A percentile compares a stretch with the other conserved stretches of the same genome.
phyloP scores from a whole-genome alignment of 2,888 invertebrate species.

The Disparrhopalites patrizii region DNA sequence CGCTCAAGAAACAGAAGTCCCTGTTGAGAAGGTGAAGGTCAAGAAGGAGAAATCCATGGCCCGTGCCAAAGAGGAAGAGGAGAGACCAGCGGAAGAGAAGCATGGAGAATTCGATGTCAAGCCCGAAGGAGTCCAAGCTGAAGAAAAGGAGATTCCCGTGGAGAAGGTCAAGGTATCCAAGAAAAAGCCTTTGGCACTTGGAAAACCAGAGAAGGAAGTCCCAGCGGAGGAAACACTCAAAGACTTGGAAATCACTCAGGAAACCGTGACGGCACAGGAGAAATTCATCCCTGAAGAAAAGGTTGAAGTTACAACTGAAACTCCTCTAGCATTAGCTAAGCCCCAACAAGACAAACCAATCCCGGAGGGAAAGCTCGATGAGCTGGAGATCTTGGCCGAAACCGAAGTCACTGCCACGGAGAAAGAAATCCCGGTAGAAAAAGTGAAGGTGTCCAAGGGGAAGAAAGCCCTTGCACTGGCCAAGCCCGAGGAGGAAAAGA shows the following conservation, averaged over 20 bases:
- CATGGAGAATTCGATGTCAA: background rate
- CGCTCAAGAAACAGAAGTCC: constrained; percentile 10
- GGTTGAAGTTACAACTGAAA: constrained; percentile 21
- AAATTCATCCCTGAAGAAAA: constrained; percentile 15
- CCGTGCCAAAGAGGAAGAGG: constrained; percentile 44
- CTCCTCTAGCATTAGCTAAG: background rate
- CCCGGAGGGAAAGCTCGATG: background rate
- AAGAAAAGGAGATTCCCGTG: constrained; percentile 20
- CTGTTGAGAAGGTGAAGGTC: constrained; percentile 15
- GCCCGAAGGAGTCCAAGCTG: background rate
- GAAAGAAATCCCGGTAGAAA: constrained; percentile 24
- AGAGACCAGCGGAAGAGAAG: constrained; percentile 48
- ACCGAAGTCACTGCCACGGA: constrained; percentile 18
- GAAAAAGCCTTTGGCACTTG: constrained; percentile 10
- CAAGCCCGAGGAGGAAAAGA: background rate
- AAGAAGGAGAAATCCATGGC: constrained; percentile 25
- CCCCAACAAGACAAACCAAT: constrained; percentile 5
- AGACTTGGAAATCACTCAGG: constrained; percentile 43
- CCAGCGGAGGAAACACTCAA: constrained; percentile 50
- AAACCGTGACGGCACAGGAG: constrained; percentile 7
- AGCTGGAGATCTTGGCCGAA: background rate
- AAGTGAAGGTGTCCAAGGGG: constrained; percentile 12
- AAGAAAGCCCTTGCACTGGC: background rate
- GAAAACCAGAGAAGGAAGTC: constrained; percentile 19
- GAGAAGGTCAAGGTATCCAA: constrained; percentile 11